These are phyloP conservation scores for Cerastis rubricosa DNA, from an alignment of 2,888 invertebrate genomes.

Conservation along the genomic window DNA sequence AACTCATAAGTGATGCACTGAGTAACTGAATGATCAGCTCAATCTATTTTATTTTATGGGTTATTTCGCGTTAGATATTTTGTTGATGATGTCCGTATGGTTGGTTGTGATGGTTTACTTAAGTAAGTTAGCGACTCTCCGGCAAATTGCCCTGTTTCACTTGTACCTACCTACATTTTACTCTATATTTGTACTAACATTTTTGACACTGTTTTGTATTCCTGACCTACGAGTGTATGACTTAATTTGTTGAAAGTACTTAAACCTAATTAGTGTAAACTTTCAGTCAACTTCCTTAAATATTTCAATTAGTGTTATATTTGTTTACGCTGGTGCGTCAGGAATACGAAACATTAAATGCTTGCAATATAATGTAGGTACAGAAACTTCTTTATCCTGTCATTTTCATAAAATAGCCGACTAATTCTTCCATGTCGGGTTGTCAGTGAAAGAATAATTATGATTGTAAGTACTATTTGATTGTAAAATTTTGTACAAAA, in stretches of 20 bases:
- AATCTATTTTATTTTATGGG: conserved; percentile 83
- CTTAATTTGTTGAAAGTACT: conserved; percentile 79
- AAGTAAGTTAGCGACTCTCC: conserved; percentile 89
- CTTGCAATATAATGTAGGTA: conserved; percentile 84
- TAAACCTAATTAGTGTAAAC: conserved; percentile 77
- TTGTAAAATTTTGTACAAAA: conserved; percentile 76
- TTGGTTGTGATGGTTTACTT: conserved; percentile 91
- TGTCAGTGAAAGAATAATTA: conserved; percentile 43
- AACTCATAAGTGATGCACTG: conserved; percentile 84
- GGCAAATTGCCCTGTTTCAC: conserved; percentile 83
- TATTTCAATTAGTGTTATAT: conserved; percentile 65
- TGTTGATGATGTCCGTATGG: conserved; percentile 89
- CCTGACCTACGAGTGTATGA: conserved; percentile 70
- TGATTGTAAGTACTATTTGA: conserved; percentile 65
- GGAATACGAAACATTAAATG: conserved; percentile 73
- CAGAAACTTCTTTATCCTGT: conserved; percentile 83
- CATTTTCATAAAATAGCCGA: conserved; percentile 78
- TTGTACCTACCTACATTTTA: conserved; percentile 79
- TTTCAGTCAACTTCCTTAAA: conserved; percentile 70
- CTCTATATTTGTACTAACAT: conserved; percentile 83
- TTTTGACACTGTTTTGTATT: conserved; percentile 72
- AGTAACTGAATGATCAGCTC: conserved; percentile 83
- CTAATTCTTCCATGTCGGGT: conserved; percentile 47
- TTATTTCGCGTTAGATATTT: conserved; percentile 83
- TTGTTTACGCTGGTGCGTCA: conserved; percentile 66